Evolutionary conservation across 2,888 invertebrate species (phyloP), one percentile per base, ranked within the genome.

Genomic region (Scaptomyza caliginosa): DNA sequence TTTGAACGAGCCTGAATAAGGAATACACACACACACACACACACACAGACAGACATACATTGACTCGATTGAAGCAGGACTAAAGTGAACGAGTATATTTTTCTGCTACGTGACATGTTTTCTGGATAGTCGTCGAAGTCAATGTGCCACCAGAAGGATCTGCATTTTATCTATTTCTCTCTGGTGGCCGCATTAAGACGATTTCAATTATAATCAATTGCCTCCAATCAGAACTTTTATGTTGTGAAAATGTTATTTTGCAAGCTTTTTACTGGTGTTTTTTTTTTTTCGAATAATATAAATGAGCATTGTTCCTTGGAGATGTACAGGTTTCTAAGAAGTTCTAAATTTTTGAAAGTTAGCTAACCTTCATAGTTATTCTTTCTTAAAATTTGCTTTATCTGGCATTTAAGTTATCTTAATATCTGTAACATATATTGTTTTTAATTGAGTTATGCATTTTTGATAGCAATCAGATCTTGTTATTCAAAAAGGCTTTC

Each of bases 191-290:
- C 55, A 78, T 82, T 69, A 77, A 70, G 67, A 52, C 64, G 45
- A 67, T 82, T 81, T 73, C 88, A 87, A 88, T 88, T 88, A 86
- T 73, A 83, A 73, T 86, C 88, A 88, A 82, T 82, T 75, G 88
- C 60, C 73, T 72, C 24, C 74, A 67, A 85, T 71, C 71, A 74
- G 66, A 64, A 40, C 54, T 69, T 58, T 48, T 8, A 10, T 34
- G 11, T 21, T 26, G 7, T 10, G 34, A 43, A 28, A 56, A 51
- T 45, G 2, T 23, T n/a, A n/a, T 8, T n/a, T 10, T 10, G 26
- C 13, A 4, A 5, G 6, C 10, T 4, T 30, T 5, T 13, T 16
- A 4, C n/a, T n/a, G n/a, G 4, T 26, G 4, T 24, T 7, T 42
- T 23, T 28, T 23, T 3, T 24, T 7, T 42, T 23, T 28, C 16